Conservation (phyloP, 2,888 invertebrate species). For the Hyposoter dolosus region DNA sequence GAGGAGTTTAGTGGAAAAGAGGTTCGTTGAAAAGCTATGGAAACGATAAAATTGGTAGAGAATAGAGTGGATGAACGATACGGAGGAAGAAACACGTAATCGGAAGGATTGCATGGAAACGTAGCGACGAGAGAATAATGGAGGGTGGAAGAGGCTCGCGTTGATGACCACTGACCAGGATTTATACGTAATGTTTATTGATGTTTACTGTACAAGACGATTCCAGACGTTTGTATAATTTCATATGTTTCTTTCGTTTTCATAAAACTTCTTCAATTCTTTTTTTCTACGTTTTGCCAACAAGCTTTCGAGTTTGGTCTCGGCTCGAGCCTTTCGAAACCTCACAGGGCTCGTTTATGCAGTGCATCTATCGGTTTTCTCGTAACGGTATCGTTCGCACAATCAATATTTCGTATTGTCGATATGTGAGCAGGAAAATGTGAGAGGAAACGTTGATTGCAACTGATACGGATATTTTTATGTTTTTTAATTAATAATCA, state of each 20-base stretch:
- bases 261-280: constrained; percentile 64
- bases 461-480: background rate
- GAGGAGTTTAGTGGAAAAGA: constrained; percentile 34
- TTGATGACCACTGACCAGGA: constrained; percentile 71
- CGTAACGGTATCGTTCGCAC: background rate
- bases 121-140: constrained; percentile 35
- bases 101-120: constrained; percentile 25
- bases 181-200: constrained; percentile 33
- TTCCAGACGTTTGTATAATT: constrained; percentile 31
- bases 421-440: background rate
- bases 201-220: constrained; percentile 2
- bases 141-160: constrained; percentile 52
- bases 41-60: constrained; percentile 56
- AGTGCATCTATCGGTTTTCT: constrained; percentile 20
- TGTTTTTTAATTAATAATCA: background rate
- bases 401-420: background rate
- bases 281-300: constrained; percentile 51
- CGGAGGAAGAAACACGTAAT: constrained; percentile 42
- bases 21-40: constrained; percentile 47
- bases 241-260: constrained; percentile 8
- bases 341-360: constrained; percentile 16
- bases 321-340: constrained; percentile 15
- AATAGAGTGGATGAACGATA: constrained; percentile 51
- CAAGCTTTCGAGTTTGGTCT: constrained; percentile 49
- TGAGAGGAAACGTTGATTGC: background rate